Conservation (phyloP, 2,888 invertebrate species). For the Creontiades dilutus region DNA sequence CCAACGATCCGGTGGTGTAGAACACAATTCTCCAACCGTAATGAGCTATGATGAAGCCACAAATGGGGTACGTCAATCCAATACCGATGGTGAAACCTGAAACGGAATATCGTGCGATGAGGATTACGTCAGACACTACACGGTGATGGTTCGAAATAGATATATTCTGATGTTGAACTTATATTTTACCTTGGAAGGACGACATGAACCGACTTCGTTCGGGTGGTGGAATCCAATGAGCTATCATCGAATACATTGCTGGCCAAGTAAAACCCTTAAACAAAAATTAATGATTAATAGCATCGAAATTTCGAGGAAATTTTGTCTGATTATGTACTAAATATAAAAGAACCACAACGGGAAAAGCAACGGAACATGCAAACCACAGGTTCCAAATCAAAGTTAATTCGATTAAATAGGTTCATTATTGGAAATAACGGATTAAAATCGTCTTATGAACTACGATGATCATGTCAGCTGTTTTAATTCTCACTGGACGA, state of each 20-base stretch:
- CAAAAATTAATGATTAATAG: conserved; percentile 6
- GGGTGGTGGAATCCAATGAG: conserved; percentile 86
- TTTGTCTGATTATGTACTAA: too few species aligned
- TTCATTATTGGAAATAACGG: too few species aligned
- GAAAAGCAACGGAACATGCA: too few species aligned
- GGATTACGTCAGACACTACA: neutral
- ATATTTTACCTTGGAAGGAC: conserved; percentile 86
- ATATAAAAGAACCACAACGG: too few species aligned
- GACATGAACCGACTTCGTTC: conserved; percentile 88
- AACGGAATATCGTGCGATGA: neutral
- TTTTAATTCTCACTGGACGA: too few species aligned
- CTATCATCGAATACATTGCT: conserved; percentile 87
- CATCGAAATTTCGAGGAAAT: neutral
- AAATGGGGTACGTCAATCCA: conserved; percentile 85
- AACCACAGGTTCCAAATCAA: too few species aligned
- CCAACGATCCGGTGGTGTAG: conserved; percentile 85
- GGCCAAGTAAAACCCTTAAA: conserved; percentile 86
- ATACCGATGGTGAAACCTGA: conserved; percentile 87
- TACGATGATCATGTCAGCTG: too few species aligned
- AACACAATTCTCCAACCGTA: conserved; percentile 85
- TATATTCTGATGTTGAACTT: conserved; percentile 56
- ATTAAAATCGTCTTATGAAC: too few species aligned
- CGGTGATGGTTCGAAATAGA: too few species aligned
- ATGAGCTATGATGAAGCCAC: conserved; percentile 85
- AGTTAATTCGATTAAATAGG: too few species aligned